Evolutionary conservation across 2,888 invertebrate species (phyloP).

Genomic region (Carterocephalus palaemon): DNA sequence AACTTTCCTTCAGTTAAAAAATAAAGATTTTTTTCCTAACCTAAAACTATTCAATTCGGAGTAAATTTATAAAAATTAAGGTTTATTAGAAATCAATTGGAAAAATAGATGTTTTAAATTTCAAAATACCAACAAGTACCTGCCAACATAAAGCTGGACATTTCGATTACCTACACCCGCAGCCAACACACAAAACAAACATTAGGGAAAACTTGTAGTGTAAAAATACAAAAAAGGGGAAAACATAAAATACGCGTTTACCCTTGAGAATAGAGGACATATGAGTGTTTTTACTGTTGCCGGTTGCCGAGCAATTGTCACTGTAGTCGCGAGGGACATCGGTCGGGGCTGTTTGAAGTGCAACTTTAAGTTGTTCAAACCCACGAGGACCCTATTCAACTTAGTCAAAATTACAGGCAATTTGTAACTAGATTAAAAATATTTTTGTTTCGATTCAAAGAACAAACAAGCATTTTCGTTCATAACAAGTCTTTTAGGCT

Average conservation of each 20-base stretch:
- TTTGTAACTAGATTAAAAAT: neutral
- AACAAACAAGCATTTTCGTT: too few relatives aligned
- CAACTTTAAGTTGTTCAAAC: constrained; percentile 28
- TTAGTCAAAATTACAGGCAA: neutral
- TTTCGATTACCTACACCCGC: constrained; percentile 1
- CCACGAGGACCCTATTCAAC: constrained; percentile 15
- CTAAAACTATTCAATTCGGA: too few relatives aligned
- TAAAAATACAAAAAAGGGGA: constrained; percentile 39
- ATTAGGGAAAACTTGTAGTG: constrained; percentile 36
- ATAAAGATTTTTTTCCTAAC: too few relatives aligned
- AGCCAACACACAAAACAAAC: constrained; percentile 27
- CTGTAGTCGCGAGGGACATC: constrained; percentile 44
- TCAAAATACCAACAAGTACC: too few relatives aligned
- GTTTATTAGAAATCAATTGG: too few relatives aligned
- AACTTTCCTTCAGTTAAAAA: too few relatives aligned
- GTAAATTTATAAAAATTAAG: too few relatives aligned
- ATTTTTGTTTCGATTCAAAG: too few relatives aligned
- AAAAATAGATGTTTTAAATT: too few relatives aligned
- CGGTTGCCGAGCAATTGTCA: constrained; percentile 48
- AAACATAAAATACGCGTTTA: constrained; percentile 33
- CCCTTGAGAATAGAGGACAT: constrained; percentile 40
- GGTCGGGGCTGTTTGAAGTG: constrained; percentile 34
- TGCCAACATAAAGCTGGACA: neutral
- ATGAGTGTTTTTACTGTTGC: constrained; percentile 40
- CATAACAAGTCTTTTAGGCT: too few relatives aligned